These are phyloP conservation scores for Numenius arquata DNA, from an alignment of 2,113 vertebrate genomes.

Conservation along the genomic window DNA sequence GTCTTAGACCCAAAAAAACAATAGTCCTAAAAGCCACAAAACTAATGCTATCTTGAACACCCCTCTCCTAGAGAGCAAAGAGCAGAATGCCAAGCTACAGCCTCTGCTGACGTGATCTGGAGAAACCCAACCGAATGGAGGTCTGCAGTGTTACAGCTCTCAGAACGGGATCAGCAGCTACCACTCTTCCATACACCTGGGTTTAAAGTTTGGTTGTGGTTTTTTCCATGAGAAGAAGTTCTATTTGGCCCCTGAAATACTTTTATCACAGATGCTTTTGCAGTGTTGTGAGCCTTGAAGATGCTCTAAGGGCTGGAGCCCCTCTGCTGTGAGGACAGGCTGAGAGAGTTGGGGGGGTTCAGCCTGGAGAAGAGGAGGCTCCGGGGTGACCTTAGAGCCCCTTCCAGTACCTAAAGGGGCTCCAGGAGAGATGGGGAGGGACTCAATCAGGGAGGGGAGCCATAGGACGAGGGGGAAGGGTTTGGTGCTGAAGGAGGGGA, in stretches of 20 bases:
- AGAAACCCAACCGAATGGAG: fast-evolving
- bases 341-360: too few relatives aligned
- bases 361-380: too few relatives aligned
- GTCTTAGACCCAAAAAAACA: background rate
- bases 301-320: too few relatives aligned
- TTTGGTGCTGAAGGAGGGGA: too few relatives aligned
- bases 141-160: background rate
- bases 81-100: background rate
- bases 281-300: background rate
- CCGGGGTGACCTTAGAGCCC: too few relatives aligned
- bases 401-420: too few relatives aligned
- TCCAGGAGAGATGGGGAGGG: too few relatives aligned
- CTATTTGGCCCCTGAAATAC: background rate
- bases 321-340: too few relatives aligned
- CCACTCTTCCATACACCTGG: fast-evolving
- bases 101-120: background rate
- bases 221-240: background rate
- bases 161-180: fast-evolving
- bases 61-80: too few relatives aligned
- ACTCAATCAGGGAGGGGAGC: too few relatives aligned
- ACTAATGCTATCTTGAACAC: background rate
- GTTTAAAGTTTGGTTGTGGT: background rate
- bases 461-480: too few relatives aligned
- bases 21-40: background rate
- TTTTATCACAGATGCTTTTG: background rate